These are phyloP conservation scores for Platycheirus albimanus DNA, from an alignment of 2,888 invertebrate genomes.

Conservation along the genomic window DNA sequence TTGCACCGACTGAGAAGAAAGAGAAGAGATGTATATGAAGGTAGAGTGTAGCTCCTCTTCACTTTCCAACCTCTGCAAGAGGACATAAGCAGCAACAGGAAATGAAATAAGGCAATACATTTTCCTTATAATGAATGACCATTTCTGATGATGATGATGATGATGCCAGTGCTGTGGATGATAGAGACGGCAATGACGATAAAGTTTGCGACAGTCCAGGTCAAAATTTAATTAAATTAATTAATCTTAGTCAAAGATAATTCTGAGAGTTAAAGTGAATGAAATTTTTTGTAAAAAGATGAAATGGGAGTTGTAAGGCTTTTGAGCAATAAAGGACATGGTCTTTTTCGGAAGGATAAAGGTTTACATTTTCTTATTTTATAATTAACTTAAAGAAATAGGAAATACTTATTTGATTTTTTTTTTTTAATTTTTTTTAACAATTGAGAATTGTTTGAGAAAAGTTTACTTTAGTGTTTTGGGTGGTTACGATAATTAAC, in stretches of 20 bases:
- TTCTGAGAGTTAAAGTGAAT: conserved; percentile 24
- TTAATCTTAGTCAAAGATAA: conserved; percentile 67
- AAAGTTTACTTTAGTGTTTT: no score
- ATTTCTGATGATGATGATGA: conserved; percentile 5
- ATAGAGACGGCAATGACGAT: conserved; percentile 21
- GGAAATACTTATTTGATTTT: no score
- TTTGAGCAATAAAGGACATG: no score
- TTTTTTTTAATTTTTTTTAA: no score
- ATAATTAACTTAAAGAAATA: no score
- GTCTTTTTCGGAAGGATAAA: no score
- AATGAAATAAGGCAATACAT: conserved; percentile 16
- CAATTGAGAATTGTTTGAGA: no score
- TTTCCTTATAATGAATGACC: conserved; percentile 27
- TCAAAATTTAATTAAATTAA: conserved; percentile 72
- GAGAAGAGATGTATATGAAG: not conserved
- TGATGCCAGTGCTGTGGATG: conserved; percentile 27
- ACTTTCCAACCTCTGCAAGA: no score
- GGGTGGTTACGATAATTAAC: no score
- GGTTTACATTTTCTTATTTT: no score
- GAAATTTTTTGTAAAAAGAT: not conserved
- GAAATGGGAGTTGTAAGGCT: no score
- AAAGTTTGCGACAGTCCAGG: conserved; percentile 55
- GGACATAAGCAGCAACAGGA: no score
- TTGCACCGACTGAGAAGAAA: not conserved
- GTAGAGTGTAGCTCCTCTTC: not conserved